Conservation (phyloP, 2,888 invertebrate genomes). For the Hyppa rectilinea region DNA sequence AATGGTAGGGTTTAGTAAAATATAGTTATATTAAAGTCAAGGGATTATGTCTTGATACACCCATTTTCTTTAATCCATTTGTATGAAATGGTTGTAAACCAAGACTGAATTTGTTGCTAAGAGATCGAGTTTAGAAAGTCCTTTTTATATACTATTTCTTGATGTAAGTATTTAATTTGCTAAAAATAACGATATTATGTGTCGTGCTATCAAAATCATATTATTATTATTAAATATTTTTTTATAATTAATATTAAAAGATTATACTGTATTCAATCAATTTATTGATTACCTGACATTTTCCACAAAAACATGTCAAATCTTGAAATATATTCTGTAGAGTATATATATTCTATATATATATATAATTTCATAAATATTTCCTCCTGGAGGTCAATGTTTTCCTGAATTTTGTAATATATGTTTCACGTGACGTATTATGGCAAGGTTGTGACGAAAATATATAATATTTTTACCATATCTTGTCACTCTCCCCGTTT, state of each 20-base stretch:
- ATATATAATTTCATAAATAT: constrained; percentile 18
- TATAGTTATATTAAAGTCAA: background rate
- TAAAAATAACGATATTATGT: no score
- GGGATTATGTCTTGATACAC: background rate
- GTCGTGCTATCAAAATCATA: no score
- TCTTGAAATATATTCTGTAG: background rate
- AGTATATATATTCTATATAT: background rate
- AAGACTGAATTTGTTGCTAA: no score
- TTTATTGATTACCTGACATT: background rate
- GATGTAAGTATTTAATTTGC: no score
- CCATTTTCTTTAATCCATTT: no score
- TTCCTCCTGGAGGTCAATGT: constrained; percentile 26
- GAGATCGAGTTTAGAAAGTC: no score
- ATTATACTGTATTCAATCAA: no score
- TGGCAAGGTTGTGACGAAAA: constrained; percentile 32
- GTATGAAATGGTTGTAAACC: no score
- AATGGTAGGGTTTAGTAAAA: no score
- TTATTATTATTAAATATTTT: no score
- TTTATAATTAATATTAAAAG: no score
- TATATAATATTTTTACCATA: constrained; percentile 55
- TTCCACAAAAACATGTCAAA: background rate
- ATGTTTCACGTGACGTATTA: constrained; percentile 29
- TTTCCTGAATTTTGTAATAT: constrained; percentile 34
- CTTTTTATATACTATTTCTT: no score
- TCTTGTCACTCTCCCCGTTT: constrained; percentile 54